phyloP scores from a whole-genome alignment of 2,797 vertebrate genomes.

The Sternotherus odoratus region DNA sequence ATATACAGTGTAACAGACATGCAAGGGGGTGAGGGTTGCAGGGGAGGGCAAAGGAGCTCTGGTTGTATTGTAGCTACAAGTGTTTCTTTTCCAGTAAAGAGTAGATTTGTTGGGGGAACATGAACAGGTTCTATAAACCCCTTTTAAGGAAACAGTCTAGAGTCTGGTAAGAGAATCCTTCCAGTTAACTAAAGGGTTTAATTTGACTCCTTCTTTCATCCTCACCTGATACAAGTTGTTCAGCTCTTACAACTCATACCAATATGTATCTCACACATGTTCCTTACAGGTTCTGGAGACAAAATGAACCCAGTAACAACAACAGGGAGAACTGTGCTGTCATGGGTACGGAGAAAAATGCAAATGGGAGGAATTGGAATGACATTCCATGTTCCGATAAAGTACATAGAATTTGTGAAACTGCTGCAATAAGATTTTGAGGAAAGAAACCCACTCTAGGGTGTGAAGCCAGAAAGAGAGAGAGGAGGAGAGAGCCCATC shows the following conservation, averaged over 20 bases:
- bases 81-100: background rate
- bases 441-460: background rate
- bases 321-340: background rate
- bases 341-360: background rate
- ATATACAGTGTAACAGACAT: background rate
- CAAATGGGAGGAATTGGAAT: slow-evolving; percentile 61
- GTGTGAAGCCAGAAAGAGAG: background rate
- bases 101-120: background rate
- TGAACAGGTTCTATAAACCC: background rate
- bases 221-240: background rate
- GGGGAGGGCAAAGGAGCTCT: background rate
- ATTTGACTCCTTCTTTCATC: background rate
- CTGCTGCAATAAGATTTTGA: background rate
- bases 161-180: background rate
- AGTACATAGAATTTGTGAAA: slow-evolving; percentile 59
- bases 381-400: slow-evolving; percentile 27
- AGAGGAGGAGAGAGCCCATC: no score
- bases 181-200: background rate
- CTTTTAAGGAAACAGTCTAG: background rate
- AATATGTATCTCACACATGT: background rate
- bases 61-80: background rate
- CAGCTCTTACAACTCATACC: background rate
- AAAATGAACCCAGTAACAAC: background rate
- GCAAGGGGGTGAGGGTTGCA: background rate
- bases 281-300: slow-evolving; percentile 69